phyloP scores from a whole-genome alignment of 2,797 vertebrate species.

The Coendou prehensilis region DNA sequence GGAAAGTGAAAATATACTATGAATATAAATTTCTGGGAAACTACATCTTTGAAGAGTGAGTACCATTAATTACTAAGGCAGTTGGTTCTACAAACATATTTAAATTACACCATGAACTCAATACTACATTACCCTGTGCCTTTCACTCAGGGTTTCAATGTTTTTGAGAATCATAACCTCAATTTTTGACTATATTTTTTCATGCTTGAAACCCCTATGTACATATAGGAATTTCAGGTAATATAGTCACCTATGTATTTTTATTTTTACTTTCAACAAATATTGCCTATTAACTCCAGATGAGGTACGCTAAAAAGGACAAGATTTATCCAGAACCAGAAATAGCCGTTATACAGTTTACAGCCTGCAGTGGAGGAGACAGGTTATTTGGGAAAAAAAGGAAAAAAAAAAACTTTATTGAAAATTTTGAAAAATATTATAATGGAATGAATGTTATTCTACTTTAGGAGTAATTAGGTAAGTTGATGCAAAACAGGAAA shows the following conservation, averaged over 20 bases:
- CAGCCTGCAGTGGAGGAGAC: not conserved
- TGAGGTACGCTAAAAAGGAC: not conserved
- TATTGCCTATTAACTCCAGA: not conserved
- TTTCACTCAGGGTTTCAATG: not conserved
- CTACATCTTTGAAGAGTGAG: not conserved
- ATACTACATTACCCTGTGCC: accelerated
- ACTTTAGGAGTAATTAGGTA: not conserved
- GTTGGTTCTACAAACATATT: not conserved
- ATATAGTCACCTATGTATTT: not conserved
- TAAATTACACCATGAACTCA: not conserved
- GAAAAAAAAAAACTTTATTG: not conserved
- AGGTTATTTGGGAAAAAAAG: not conserved
- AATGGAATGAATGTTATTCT: not conserved
- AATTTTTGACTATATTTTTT: not conserved
- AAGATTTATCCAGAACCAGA: not conserved
- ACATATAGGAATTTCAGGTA: not conserved
- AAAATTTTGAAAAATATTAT: not conserved
- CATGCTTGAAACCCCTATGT: accelerated
- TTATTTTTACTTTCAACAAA: not conserved
- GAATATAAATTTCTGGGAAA: not conserved
- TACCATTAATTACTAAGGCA: not conserved
- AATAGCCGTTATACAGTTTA: not conserved
- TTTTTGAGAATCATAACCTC: not conserved
- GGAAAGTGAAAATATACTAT: not conserved
- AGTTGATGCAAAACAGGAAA: not conserved